Conservation (phyloP, 2,888 invertebrate species). For the Dioctria rufipes region DNA sequence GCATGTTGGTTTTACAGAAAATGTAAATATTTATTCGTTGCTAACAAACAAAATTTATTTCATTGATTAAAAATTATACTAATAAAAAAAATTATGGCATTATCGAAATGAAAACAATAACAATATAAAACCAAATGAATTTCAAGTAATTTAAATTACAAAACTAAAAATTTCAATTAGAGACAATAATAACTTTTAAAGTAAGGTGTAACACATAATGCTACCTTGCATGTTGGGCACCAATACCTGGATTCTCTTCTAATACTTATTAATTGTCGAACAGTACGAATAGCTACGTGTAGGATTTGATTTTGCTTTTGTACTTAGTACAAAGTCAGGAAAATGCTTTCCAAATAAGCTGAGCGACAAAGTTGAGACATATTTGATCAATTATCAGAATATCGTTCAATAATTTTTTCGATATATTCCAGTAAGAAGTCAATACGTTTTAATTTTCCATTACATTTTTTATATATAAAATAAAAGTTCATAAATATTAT, state of each 20-base stretch:
- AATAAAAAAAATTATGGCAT: constrained; percentile 30
- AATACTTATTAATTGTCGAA: constrained; percentile 35
- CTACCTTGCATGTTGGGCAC: too few relatives aligned
- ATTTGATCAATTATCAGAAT: constrained; percentile 43
- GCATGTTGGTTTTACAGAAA: too few relatives aligned
- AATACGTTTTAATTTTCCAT: constrained; percentile 37
- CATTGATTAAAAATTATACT: constrained; percentile 8
- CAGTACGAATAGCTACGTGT: constrained; percentile 30
- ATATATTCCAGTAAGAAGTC: constrained; percentile 11
- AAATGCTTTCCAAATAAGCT: constrained; percentile 25
- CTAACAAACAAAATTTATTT: constrained; percentile 42
- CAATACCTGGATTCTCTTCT: too few relatives aligned
- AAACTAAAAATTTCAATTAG: too few relatives aligned
- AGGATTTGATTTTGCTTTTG: constrained; percentile 44
- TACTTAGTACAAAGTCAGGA: constrained; percentile 17
- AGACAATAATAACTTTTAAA: too few relatives aligned
- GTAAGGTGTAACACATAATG: too few relatives aligned
- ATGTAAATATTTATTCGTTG: too few relatives aligned
- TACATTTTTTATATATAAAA: not conserved
- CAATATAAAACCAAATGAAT: too few relatives aligned
- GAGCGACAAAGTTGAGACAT: constrained; percentile 32
- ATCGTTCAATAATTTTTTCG: constrained; percentile 22
- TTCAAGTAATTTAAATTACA: too few relatives aligned
- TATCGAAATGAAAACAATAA: too few relatives aligned
- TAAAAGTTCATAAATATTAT: too few relatives aligned